phyloP scores from a whole-genome alignment of 2,113 vertebrate genomes.

The Apus apus region DNA sequence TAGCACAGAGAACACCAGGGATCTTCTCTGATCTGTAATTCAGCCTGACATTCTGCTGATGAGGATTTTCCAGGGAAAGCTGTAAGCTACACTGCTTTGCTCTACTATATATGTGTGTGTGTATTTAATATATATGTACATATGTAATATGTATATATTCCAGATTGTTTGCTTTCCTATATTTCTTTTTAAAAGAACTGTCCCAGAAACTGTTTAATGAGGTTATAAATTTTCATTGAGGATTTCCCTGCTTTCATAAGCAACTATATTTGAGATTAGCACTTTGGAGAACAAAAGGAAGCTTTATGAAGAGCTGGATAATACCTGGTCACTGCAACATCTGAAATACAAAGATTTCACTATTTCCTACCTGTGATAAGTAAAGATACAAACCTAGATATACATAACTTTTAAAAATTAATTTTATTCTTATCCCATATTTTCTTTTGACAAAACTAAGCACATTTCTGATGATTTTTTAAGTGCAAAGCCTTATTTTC shows the following conservation, averaged over 20 bases:
- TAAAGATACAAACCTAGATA: not conserved
- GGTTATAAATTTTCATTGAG: constrained; percentile 33
- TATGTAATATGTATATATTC: not conserved
- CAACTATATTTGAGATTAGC: not conserved
- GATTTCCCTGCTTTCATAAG: constrained; percentile 20
- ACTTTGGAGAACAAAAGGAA: not conserved
- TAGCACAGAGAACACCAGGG: not conserved
- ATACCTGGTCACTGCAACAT: not conserved
- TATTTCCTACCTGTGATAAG: not conserved
- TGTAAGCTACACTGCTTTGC: not conserved
- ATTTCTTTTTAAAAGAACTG: not conserved
- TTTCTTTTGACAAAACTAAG: not conserved
- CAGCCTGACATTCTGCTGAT: constrained; percentile 29
- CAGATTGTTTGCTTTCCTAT: not conserved
- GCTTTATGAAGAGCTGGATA: not conserved
- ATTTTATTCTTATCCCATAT: not conserved
- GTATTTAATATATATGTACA: not conserved
- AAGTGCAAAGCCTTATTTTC: not conserved
- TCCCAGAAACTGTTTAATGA: not conserved
- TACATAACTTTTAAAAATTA: not conserved
- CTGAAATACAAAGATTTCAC: not conserved
- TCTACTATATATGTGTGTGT: not conserved
- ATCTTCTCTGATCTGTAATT: constrained; percentile 28
- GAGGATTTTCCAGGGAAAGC: constrained; percentile 7
- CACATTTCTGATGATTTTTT: not conserved